phyloP scores from a whole-genome alignment of 2,113 vertebrate genomes.

The Scytalopus superciliaris region DNA sequence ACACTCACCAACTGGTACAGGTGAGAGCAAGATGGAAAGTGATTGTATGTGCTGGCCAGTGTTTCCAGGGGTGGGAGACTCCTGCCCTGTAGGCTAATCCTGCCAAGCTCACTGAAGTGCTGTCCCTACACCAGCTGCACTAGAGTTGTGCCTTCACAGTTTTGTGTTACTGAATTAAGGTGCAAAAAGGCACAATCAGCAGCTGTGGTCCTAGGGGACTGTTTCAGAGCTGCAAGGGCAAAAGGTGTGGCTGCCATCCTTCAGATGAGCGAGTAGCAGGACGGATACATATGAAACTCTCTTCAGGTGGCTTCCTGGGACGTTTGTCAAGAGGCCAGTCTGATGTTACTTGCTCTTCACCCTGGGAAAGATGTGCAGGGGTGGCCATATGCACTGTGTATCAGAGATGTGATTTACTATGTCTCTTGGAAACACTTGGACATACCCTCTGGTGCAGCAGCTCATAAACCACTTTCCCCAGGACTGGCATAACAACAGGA shows the following conservation, averaged over 20 bases:
- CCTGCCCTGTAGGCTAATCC: not conserved
- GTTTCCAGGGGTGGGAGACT: not conserved
- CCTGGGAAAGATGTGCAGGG: not conserved
- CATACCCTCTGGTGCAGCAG: not conserved
- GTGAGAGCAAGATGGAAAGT: slow-evolving; percentile 63
- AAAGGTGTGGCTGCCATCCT: not conserved
- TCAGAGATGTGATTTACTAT: not conserved
- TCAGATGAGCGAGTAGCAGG: not conserved
- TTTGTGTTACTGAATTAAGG: not conserved
- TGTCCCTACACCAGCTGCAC: not conserved
- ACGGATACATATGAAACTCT: not conserved
- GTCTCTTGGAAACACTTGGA: not conserved
- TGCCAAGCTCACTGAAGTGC: not conserved
- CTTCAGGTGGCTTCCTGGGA: not conserved
- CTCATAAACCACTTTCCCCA: not conserved
- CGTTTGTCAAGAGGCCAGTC: not conserved
- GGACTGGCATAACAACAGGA: not conserved
- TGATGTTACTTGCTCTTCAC: not conserved
- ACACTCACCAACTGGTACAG: slow-evolving; percentile 96
- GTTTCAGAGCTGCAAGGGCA: not conserved
- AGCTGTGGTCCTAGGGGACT: not conserved
- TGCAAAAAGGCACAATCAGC: not conserved
- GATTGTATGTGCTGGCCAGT: not conserved
- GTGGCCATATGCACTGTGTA: not conserved
- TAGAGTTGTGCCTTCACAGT: not conserved